Conservation (phyloP, 2,797 vertebrate species). For the Poeciliopsis paucimaculata region DNA sequence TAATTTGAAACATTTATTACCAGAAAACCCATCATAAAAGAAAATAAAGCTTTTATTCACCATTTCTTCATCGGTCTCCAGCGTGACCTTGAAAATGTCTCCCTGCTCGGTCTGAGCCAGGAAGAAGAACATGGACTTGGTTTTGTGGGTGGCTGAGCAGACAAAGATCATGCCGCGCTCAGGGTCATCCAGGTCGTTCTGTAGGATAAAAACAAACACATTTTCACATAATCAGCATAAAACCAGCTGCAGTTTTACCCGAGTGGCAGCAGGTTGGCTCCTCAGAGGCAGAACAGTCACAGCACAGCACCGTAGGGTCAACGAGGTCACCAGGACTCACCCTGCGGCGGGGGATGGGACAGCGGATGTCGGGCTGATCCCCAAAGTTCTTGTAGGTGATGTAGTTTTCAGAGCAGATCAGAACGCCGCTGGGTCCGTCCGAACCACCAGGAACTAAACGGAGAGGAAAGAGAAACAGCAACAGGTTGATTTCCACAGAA, state of each 20-base stretch:
- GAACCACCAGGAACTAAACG: conserved; percentile 93
- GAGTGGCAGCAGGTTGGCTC: background rate
- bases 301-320: no score
- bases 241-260: background rate
- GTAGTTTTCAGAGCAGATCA: conserved; percentile 99
- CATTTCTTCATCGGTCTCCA: conserved; percentile 99
- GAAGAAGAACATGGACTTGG: conserved; percentile 99
- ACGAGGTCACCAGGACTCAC: conserved; percentile 76
- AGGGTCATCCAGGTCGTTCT: conserved; percentile 98
- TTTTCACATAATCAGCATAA: background rate
- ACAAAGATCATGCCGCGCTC: conserved; percentile 99
- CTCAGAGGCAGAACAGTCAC: background rate
- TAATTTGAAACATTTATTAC: background rate
- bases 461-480: conserved; percentile 16
- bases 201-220: conserved; percentile 2
- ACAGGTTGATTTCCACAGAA: background rate
- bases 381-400: conserved; percentile 99
- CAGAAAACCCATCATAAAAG: background rate
- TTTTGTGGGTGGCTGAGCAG: conserved; percentile 98
- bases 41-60: conserved; percentile 66
- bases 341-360: conserved; percentile 96
- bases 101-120: conserved; percentile 98
- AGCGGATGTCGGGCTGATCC: conserved; percentile 98
- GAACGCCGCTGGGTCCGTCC: conserved; percentile 95
- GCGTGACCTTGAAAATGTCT: conserved; percentile 97